A percentile compares a stretch with the other conserved stretches of the same genome.
Conservation (phyloP, 2,888 invertebrate species). For the Leptopilina syphax region DNA sequence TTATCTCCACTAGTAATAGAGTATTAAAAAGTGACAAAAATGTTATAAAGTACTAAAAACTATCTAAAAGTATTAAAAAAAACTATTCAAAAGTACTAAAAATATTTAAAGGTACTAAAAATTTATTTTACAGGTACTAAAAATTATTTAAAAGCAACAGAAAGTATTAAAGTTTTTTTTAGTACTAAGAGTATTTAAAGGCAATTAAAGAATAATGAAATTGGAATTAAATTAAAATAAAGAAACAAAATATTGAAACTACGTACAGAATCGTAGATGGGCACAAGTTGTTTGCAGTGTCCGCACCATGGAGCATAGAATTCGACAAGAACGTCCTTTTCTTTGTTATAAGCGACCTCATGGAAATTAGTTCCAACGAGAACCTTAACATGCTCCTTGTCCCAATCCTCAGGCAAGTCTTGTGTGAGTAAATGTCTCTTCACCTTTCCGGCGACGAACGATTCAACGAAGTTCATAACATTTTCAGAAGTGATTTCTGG, state of each 20-base stretch:
- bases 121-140: no score
- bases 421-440: constrained; percentile 97
- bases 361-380: constrained; percentile 98
- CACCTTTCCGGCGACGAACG: constrained; percentile 93
- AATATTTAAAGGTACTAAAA: no score
- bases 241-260: background rate
- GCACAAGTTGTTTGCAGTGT: constrained; percentile 98
- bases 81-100: no score
- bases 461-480: constrained; percentile 88
- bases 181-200: no score
- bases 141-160: no score
- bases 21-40: no score
- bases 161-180: no score
- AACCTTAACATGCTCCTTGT: constrained; percentile 93
- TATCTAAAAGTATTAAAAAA: no score
- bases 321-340: constrained; percentile 97
- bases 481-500: constrained; percentile 84
- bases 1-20: no score
- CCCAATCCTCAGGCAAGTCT: constrained; percentile 97
- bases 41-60: no score
- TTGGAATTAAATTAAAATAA: no score
- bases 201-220: no score
- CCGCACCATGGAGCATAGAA: constrained; percentile 99
- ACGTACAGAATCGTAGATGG: constrained; percentile 90
- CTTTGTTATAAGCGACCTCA: constrained; percentile 90